Evolutionary conservation across 2,888 invertebrate species (phyloP), one percentile per base, ranked within the genome.

Genomic region (Drosophila limbata): DNA sequence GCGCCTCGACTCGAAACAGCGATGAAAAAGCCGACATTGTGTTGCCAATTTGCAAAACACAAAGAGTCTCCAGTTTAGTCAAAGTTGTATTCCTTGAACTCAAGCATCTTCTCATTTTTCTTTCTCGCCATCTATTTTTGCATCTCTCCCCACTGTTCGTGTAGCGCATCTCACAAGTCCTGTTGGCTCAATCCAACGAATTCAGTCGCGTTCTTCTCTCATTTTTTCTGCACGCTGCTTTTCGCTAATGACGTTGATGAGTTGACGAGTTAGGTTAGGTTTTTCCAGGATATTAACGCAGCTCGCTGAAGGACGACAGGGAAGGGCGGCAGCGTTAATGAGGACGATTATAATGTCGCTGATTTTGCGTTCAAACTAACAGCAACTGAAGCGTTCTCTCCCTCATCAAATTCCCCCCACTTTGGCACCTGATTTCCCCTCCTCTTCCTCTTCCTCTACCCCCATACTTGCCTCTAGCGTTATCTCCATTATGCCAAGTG

Each of bases 211-310:
- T 45, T 50, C 47, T 53, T 48, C 45, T 53, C 15, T 37, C n/a
- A 21, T 37, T 25, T 28, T 11, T 39, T 31, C 55, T 52, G 21
- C 48, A 48, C 64, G 47, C 61, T 74, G 79, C 77, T 81, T 71
- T 74, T 80, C 84, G 89, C 89, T 86, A 88, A 86, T 89, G 86
- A 86, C 79, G 84, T 77, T 86, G 86, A 89, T 86, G 88, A 86
- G 77, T 89, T 89, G 90, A 89, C 90, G 86, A 86, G 88, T 81
- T 89, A 73, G 88, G 86, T 79, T 76, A 79, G 79, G 76, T 89
- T 88, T 82, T 86, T 85, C 84, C 90, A 89, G 90, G 84, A 86
- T 89, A 88, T 89, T 88, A 89, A 88, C 79, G 83, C 84, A 78
- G 67, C 63, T 70, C 62, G 15, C 40, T 8, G 53, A 51, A 47